Evolutionary conservation across 1,140 invertebrate genomes (phyloP), one percentile per base, ranked within the genome.

Genomic region (Drosophila quadrilineata): DNA sequence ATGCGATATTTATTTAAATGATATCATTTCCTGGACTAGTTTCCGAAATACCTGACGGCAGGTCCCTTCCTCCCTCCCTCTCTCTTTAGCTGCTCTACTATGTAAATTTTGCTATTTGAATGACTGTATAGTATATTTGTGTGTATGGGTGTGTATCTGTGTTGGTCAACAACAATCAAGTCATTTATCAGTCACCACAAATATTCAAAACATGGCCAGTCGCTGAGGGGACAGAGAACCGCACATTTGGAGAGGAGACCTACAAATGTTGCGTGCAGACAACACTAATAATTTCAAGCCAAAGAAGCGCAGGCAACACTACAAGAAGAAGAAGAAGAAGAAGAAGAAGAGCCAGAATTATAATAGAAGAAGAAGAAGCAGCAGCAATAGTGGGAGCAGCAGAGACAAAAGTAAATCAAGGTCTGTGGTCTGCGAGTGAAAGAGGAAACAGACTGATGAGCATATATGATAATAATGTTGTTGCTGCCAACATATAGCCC

Each of bases 241-340:
- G n/a, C n/a, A n/a, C n/a, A n/a, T n/a, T n/a, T n/a, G n/a, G n/a
- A n/a, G n/a, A n/a, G n/a, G n/a, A 75, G 71, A 71, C 73, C 73
- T 58, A 76, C 73, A 77, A 33, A 71, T 77, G 66, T 79, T 80
- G 75, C 75, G 76, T 80, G 76, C 76, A 80, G 76, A 80, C 75
- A 70, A 28, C 46, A 52, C 43, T 62, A 62, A 77, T 63, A 60
- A 74, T 77, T 77, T 72, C 35, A 40, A 67, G 50, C n/a, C n/a
- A n/a, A n/a, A n/a, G n/a, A n/a, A n/a, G n/a, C n/a, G n/a, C n/a
- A n/a, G n/a, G n/a, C n/a, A n/a, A n/a, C n/a, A n/a, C n/a, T n/a
- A n/a, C n/a, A 54, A 57, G 63, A 49, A 50, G 33, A 31, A 60
- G 38, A 14, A 24, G 54, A 17, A 12, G 31, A 26, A 6, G 36